Percentiles rank a stretch among this genome's conserved stretches.
These are phyloP conservation scores for Takifugu bimaculatus DNA, from an alignment of 2,113 vertebrate species.

Conservation along the genomic window DNA sequence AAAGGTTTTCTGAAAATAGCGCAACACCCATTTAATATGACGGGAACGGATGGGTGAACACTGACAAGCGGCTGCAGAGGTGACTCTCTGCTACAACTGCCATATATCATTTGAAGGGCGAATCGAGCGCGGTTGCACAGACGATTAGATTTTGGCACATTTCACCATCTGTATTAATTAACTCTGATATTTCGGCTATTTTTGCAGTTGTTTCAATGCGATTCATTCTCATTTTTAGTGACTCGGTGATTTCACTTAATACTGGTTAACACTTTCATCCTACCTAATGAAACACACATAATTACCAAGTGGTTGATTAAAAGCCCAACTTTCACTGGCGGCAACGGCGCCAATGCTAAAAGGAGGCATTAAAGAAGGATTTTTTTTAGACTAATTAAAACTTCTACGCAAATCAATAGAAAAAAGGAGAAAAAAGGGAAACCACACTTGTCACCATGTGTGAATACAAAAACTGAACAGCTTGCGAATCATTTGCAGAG, in stretches of 20 bases:
- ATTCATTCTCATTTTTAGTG: neutral
- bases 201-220: neutral
- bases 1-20: conserved; percentile 64
- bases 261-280: conserved; percentile 6
- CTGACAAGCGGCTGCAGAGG: conserved; percentile 22
- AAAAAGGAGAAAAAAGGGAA: neutral
- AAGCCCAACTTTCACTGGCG: conserved; percentile 22
- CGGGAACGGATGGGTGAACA: conserved; percentile 22
- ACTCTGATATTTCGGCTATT: neutral
- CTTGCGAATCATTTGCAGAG: too few species aligned
- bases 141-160: neutral
- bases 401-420: neutral
- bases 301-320: conserved; percentile 35
- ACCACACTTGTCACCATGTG: neutral
- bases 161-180: neutral
- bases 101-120: conserved; percentile 10
- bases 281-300: conserved; percentile 19
- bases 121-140: neutral
- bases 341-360: conserved; percentile 12
- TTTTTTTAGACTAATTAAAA: conserved; percentile 10
- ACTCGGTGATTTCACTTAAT: conserved; percentile 6
- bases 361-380: conserved; percentile 14
- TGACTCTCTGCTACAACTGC: conserved; percentile 23
- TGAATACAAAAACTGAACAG: neutral
- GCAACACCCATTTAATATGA: conserved; percentile 22